These are phyloP conservation scores for Tetragonula clypearis DNA, from an alignment of 1,140 invertebrate species.

Conservation along the genomic window DNA sequence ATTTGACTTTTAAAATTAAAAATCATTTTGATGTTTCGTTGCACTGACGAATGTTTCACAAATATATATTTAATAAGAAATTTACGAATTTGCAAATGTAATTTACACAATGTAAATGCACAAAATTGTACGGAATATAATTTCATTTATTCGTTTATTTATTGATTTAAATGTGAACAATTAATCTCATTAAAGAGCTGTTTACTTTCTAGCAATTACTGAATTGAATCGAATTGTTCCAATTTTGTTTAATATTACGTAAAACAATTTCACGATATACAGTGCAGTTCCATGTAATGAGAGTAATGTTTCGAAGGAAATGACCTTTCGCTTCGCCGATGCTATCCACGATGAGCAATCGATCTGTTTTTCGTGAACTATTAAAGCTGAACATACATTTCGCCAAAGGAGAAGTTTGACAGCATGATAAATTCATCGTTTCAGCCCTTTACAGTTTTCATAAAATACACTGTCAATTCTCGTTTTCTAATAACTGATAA, in stretches of 20 bases:
- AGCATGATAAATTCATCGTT: background rate
- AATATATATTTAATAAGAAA: no score
- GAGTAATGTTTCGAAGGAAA: conserved; percentile 56
- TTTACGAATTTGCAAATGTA: no score
- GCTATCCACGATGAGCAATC: conserved; percentile 49
- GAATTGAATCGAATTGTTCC: background rate
- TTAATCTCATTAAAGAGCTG: background rate
- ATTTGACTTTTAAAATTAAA: no score
- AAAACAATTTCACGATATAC: background rate
- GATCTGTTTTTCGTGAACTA: conserved; percentile 66
- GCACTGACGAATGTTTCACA: no score
- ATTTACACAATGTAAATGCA: no score
- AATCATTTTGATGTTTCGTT: no score
- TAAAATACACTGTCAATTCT: background rate
- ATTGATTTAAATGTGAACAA: background rate
- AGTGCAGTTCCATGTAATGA: background rate
- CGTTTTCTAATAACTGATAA: background rate
- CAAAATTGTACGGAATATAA: no score
- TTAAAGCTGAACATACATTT: conserved; percentile 65
- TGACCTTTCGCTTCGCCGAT: conserved; percentile 56
- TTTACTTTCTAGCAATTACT: background rate
- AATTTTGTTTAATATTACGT: background rate
- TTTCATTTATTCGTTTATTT: no score
- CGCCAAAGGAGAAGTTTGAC: conserved; percentile 3
- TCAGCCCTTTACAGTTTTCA: no score